Evolutionary conservation across 1,140 invertebrate species (phyloP).

Genomic region (Trinorchestia longiramus): DNA sequence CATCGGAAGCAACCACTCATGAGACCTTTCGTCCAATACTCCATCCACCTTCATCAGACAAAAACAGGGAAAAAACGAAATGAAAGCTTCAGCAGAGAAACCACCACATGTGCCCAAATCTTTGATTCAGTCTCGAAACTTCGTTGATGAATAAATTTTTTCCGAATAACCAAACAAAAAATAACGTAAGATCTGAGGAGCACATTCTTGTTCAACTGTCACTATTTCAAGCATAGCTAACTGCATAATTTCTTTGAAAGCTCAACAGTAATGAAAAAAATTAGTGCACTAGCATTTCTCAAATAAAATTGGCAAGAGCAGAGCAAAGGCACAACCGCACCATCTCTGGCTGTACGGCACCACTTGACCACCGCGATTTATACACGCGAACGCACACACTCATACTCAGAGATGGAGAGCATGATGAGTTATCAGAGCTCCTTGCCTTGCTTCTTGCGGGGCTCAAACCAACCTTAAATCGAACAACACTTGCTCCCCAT

Average conservation of each 20-base stretch:
- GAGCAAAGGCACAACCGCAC: not conserved
- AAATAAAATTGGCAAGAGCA: not conserved
- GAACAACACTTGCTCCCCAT: not conserved
- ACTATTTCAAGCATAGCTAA: no score
- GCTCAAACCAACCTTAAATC: not conserved
- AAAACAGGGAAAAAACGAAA: no score
- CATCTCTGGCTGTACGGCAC: not conserved
- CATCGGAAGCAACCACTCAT: no score
- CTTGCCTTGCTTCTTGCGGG: not conserved
- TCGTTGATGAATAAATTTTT: no score
- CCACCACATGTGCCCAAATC: no score
- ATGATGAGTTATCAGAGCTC: not conserved
- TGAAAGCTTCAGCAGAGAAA: no score
- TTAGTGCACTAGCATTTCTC: not conserved
- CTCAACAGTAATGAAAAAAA: not conserved
- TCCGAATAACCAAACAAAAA: no score
- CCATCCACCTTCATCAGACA: no score
- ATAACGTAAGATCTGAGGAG: no score
- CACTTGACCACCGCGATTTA: not conserved
- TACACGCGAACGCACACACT: not conserved
- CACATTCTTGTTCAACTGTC: no score
- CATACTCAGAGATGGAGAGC: not conserved
- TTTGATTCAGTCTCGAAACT: no score
- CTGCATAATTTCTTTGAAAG: not conserved
- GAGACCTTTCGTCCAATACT: no score